These are phyloP conservation scores for Heteromurus nitidus DNA, from an alignment of 2,888 invertebrate species.

Conservation along the genomic window DNA sequence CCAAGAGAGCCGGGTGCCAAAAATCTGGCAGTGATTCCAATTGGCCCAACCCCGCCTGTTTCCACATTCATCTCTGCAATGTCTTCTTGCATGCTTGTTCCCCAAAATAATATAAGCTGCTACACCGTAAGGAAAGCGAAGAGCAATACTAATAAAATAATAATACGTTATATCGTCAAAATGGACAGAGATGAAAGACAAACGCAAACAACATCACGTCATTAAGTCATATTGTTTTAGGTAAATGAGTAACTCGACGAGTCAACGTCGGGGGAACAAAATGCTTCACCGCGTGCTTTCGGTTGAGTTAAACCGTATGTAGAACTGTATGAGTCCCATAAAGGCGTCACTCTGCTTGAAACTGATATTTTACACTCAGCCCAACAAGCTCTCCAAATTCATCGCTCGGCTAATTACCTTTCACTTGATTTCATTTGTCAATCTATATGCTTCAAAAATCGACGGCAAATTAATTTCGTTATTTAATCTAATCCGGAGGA, in stretches of 20 bases:
- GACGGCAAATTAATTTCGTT: too few relatives aligned
- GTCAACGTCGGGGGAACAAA: background rate
- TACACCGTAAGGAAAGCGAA: background rate
- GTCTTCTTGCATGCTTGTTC: conserved; percentile 3
- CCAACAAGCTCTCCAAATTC: too few relatives aligned
- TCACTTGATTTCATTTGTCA: too few relatives aligned
- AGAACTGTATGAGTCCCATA: too few relatives aligned
- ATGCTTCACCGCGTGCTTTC: conserved; percentile 16
- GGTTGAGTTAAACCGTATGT: too few relatives aligned
- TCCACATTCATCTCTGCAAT: conserved; percentile 66
- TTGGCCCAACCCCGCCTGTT: conserved; percentile 67
- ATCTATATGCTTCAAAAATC: too few relatives aligned
- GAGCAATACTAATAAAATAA: background rate
- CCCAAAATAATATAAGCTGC: background rate
- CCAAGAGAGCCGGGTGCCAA: conserved; percentile 69
- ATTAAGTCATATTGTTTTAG: background rate
- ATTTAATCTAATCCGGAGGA: too few relatives aligned
- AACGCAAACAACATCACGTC: background rate
- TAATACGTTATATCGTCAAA: conserved; percentile 12
- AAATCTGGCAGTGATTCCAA: conserved; percentile 69
- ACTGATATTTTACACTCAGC: too few relatives aligned
- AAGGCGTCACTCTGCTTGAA: too few relatives aligned
- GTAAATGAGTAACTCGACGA: conserved; percentile 1
- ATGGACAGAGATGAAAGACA: conserved; percentile 7
- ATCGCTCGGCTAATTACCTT: too few relatives aligned